Conservation (phyloP, 2,113 vertebrate species). For the Suricata suricatta region DNA sequence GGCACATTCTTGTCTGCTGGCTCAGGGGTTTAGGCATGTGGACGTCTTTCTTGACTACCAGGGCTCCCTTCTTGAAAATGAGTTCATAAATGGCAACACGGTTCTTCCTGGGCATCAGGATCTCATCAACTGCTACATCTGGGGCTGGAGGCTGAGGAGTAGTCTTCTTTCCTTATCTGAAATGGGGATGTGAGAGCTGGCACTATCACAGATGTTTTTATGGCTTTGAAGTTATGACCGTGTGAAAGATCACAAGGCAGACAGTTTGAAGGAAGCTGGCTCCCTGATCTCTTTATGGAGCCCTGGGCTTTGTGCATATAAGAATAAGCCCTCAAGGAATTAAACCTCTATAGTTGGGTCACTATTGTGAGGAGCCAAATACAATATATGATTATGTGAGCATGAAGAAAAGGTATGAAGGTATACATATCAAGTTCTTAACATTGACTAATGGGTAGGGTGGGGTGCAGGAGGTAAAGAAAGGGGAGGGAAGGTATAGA, state of each 20-base stretch:
- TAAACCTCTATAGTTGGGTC: neutral
- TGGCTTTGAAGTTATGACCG: neutral
- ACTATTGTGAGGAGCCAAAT: neutral
- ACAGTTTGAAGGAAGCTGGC: neutral
- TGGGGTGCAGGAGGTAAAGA: neutral
- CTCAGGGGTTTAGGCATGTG: neutral
- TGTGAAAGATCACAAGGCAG: neutral
- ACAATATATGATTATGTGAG: neutral
- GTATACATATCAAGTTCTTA: neutral
- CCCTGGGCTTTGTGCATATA: neutral
- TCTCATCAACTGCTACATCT: rapidly evolving
- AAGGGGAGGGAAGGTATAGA: neutral
- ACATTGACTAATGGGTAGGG: neutral
- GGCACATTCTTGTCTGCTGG: neutral
- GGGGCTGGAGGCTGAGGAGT: neutral
- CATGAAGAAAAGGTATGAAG: neutral
- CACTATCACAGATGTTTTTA: neutral
- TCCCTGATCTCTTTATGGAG: neutral
- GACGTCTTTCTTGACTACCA: neutral
- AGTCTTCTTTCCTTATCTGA: neutral
- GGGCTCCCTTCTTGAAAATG: neutral
- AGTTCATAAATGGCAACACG: neutral
- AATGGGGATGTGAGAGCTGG: neutral
- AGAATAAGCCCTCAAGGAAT: neutral
- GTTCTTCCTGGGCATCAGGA: neutral